These are phyloP conservation scores for Takifugu flavidus DNA, from an alignment of 2,113 vertebrate genomes.

Conservation along the genomic window DNA sequence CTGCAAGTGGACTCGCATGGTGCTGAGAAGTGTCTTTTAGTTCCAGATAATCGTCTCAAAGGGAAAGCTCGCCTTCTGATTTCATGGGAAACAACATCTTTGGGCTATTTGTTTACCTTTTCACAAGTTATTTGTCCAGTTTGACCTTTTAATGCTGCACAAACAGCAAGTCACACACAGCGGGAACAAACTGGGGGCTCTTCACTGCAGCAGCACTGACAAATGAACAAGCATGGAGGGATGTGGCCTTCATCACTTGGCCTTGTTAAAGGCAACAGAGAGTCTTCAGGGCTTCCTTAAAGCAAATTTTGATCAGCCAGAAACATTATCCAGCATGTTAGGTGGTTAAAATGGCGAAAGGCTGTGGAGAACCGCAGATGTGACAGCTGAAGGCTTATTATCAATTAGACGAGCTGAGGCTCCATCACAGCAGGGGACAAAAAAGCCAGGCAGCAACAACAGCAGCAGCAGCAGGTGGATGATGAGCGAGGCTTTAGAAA, in stretches of 20 bases:
- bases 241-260: no score
- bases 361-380: not conserved
- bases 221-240: constrained; percentile 6
- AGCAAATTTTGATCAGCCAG: no score
- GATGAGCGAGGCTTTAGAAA: constrained; percentile 1
- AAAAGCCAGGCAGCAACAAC: constrained; percentile 5
- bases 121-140: constrained; percentile 55
- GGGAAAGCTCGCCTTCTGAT: constrained; percentile 17
- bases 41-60: constrained; percentile 20
- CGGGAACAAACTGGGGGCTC: not conserved
- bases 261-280: not conserved
- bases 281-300: no score
- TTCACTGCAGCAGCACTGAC: constrained; percentile 4
- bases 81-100: constrained; percentile 51
- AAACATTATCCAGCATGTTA: not conserved
- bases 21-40: constrained; percentile 39
- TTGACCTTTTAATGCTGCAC: constrained; percentile 47
- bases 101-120: constrained; percentile 44
- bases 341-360: not conserved
- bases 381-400: constrained; percentile 41
- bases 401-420: constrained; percentile 32
- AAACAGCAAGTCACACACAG: constrained; percentile 54
- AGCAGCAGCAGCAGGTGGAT: not conserved
- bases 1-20: constrained; percentile 17
- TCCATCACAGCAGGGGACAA: constrained; percentile 25